Evolutionary conservation across 1,140 invertebrate genomes (phyloP).

Genomic region (Grapholita molesta): DNA sequence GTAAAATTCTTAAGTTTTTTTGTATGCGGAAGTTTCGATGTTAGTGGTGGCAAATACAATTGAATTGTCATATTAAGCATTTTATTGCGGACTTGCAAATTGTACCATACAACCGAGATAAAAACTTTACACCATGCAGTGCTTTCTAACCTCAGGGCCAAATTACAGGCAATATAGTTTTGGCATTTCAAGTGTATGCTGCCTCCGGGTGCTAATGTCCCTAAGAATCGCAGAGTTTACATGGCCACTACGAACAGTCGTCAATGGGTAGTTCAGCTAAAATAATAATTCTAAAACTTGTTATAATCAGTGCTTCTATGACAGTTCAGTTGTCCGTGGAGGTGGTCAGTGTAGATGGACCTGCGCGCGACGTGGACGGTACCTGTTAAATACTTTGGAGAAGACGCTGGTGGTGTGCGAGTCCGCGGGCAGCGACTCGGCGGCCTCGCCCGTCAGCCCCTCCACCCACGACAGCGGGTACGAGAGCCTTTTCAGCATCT

Average conservation of each 20-base stretch:
- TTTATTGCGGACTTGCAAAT: not conserved
- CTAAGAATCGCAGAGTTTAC: no score
- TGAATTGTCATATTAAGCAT: not conserved
- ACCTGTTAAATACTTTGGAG: slow-evolving; percentile 95
- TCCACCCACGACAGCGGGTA: slow-evolving; percentile 96
- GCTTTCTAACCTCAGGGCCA: no score
- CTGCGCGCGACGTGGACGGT: slow-evolving; percentile 33
- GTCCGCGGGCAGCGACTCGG: slow-evolving; percentile 80
- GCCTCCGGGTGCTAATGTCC: no score
- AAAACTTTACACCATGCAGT: no score
- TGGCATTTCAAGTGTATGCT: no score
- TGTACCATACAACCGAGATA: not conserved
- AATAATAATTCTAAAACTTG: not conserved
- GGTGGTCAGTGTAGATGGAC: not conserved
- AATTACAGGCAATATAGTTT: no score
- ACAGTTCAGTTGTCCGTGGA: not conserved
- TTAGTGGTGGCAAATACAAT: not conserved
- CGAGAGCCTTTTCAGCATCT: slow-evolving; percentile 94
- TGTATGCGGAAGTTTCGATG: not conserved
- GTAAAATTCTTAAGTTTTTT: not conserved
- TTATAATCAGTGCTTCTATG: not conserved
- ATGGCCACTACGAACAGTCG: no score
- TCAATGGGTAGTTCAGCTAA: no score
- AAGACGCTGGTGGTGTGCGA: slow-evolving; percentile 87
- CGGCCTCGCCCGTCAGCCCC: slow-evolving; percentile 84